phyloP scores from a whole-genome alignment of 2,888 invertebrate genomes.

The Nomada lathburiana region DNA sequence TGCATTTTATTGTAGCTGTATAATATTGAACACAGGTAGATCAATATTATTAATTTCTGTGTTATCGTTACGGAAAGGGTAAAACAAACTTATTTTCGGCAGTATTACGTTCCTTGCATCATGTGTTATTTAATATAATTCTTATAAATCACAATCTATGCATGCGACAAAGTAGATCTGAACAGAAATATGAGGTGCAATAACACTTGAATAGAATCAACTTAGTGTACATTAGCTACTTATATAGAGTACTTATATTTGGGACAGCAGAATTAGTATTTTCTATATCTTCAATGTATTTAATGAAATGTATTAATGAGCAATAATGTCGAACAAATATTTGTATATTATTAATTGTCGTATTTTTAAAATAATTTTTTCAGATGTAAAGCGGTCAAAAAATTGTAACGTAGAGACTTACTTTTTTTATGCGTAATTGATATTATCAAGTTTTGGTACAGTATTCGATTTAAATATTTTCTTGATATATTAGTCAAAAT shows the following conservation, averaged over 20 bases:
- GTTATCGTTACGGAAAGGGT: conserved; percentile 6
- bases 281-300: conserved; percentile 37
- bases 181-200: conserved; percentile 53
- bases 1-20: conserved; percentile 47
- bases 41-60: conserved; percentile 29
- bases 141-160: conserved; percentile 39
- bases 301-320: conserved; percentile 31
- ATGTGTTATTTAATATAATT: conserved; percentile 35
- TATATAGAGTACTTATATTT: conserved; percentile 57
- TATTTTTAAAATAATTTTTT: conserved; percentile 49
- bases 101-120: conserved; percentile 41
- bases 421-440: conserved; percentile 31
- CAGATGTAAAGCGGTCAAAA: conserved; percentile 1
- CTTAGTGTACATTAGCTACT: conserved; percentile 58
- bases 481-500: conserved; percentile 41
- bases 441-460: conserved; percentile 37
- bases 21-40: conserved; percentile 47
- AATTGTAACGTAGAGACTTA: conserved; percentile 27
- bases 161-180: conserved; percentile 50
- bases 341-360: conserved; percentile 45
- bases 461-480: conserved; percentile 30
- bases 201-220: conserved; percentile 37
- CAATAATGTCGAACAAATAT: conserved; percentile 25
- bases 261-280: conserved; percentile 51
- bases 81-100: conserved; percentile 10